Base-by-base conservation (phyloP, 2,113 vertebrate species). In the Neoarius graeffei region DNA sequence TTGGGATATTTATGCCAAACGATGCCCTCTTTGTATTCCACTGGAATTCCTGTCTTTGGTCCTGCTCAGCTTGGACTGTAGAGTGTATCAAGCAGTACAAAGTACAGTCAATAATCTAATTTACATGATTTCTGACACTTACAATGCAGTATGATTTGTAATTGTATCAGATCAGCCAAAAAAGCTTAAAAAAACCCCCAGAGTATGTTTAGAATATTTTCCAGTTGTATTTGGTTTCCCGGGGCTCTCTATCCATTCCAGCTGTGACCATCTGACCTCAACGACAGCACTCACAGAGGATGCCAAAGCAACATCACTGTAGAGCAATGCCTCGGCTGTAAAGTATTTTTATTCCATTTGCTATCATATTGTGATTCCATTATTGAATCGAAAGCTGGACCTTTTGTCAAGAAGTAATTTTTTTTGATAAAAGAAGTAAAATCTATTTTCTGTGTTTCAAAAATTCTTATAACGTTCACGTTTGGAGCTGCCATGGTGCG, bases 201-300 rank as follows among this genome's bases (percentile, higher is more conserved):
- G 42, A 42, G 27, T 25, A 42, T 42, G 57, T 60, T 42, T 23
- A 48, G 14, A 25, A 82, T 42, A 62, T 59, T 82, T 82, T 48
- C 57, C 19, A 62, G 19, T 62, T 82, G 80, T 82, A 62, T 62
- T 62, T 82, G 59, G 57, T 62, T 35, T 82, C 79, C 27, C 60
- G 30, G 7, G 57, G n/a, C 4, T 59, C 30, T 82, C 57, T 82
- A 48, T 82, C 35, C n/a, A 62, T 62, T 82, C 57, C 57, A 81
- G 57, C 80, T 81, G 57, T 60, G 80, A 42, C 27, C 57, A 62
- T 62, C 80, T 82, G 80, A 62, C 59, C 57, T 82, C 11, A 42
- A 25, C 2, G 80, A 62, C 30, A 48, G 19, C 9, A 1, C 56
- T 81, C 54, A 59, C 5, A 59, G 79, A 35, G 10, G 10, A 62